A percentile compares a stretch with the other conserved stretches of the same genome.
Evolutionary conservation across 2,113 vertebrate genomes (phyloP).

Genomic region (Syngnathoides biaculeatus): DNA sequence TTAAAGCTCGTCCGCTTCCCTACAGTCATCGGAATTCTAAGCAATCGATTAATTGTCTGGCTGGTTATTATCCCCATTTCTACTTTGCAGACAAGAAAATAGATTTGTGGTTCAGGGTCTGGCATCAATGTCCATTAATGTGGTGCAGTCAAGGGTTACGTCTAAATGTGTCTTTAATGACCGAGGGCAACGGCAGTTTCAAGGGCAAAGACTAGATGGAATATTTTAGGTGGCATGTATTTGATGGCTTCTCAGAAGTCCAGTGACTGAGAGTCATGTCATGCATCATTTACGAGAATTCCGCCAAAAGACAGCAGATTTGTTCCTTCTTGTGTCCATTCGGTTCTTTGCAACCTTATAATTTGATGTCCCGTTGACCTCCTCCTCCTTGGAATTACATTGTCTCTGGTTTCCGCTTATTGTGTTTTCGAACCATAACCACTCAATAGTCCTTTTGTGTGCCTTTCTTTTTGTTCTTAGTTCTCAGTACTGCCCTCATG

Average conservation of each 20-base stretch:
- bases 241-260: background rate
- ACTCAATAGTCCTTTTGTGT: conserved; percentile 3
- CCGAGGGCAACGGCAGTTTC: background rate
- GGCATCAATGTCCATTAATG: conserved; percentile 31
- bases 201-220: conserved; percentile 16
- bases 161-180: conserved; percentile 9
- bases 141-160: conserved; percentile 22
- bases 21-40: too few species aligned
- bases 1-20: too few species aligned
- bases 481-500: conserved; percentile 1
- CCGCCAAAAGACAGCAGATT: background rate
- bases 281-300: background rate
- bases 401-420: conserved; percentile 17
- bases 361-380: conserved; percentile 13
- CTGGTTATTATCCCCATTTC: background rate
- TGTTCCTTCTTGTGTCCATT: background rate
- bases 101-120: background rate
- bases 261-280: background rate
- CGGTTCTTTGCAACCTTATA: background rate
- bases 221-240: background rate
- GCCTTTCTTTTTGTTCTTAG: background rate
- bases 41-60: too few species aligned
- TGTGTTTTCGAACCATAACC: background rate
- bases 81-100: background rate
- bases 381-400: conserved; percentile 4